Evolutionary conservation across 2,113 vertebrate species (phyloP).

Genomic region (Leptosomus discolor): DNA sequence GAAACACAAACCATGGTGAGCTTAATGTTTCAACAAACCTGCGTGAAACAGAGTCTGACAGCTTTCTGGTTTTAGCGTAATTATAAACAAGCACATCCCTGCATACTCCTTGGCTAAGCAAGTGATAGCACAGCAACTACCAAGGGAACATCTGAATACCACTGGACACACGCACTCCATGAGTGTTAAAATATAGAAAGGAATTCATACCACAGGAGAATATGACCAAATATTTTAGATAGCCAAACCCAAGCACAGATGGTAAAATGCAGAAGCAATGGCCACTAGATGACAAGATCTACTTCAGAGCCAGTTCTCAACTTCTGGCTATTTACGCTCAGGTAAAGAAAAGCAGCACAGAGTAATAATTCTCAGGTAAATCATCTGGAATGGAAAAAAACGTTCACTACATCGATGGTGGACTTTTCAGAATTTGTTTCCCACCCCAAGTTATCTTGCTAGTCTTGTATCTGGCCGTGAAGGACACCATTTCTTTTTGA

Average conservation of each 20-base stretch:
- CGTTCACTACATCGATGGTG: neutral
- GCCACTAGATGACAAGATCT: neutral
- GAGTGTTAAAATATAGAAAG: neutral
- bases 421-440: neutral
- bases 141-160: neutral
- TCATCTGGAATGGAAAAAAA: neutral
- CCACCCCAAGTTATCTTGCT: neutral
- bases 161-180: neutral
- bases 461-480: neutral
- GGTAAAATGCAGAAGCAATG: neutral
- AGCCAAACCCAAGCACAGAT: fast-evolving
- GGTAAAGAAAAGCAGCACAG: neutral
- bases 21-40: neutral
- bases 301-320: neutral
- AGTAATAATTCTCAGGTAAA: neutral
- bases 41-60: neutral
- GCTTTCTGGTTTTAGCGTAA: neutral
- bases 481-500: neutral
- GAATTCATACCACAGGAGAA: neutral
- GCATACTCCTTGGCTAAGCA: neutral
- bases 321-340: fast-evolving
- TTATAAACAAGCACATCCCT: neutral
- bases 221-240: neutral
- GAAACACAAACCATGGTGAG: neutral
- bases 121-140: neutral